Evolutionary conservation across 2,888 invertebrate species (phyloP).

Genomic region (Plagiodera versicolora): DNA sequence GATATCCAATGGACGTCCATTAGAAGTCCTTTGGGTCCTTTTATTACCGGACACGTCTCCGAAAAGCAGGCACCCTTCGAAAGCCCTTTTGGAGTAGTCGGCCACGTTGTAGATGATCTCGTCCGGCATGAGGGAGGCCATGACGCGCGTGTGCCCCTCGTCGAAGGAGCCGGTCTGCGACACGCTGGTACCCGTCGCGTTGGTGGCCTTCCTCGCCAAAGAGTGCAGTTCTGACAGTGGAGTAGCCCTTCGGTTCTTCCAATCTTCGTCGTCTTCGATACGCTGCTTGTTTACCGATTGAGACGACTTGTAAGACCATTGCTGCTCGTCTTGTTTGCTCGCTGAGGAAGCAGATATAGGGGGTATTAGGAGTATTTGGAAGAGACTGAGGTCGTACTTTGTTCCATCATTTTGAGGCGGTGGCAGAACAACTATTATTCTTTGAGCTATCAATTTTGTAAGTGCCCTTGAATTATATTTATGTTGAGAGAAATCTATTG

Average conservation of each 20-base stretch:
- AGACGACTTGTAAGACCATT: not conserved
- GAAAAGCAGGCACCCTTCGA: conserved; percentile 64
- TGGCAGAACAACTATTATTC: not conserved
- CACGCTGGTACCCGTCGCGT: not conserved
- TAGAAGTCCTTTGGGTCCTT: too few species aligned
- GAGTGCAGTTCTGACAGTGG: conserved; percentile 20
- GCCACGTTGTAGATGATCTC: conserved; percentile 63
- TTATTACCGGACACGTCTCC: conserved; percentile 67
- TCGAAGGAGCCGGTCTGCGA: conserved; percentile 7
- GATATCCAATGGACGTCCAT: too few species aligned
- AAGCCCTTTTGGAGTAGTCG: conserved; percentile 58
- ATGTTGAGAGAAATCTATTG: too few species aligned
- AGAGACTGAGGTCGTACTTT: conserved; percentile 1
- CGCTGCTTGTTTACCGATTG: conserved; percentile 7
- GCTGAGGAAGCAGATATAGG: conserved; percentile 4
- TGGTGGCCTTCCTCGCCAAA: not conserved
- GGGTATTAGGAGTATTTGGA: not conserved
- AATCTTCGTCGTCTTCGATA: conserved; percentile 27
- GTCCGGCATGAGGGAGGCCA: conserved; percentile 67
- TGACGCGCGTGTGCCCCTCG: conserved; percentile 54
- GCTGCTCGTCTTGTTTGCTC: conserved; percentile 20
- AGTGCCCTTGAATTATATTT: too few species aligned
- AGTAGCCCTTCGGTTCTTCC: conserved; percentile 29
- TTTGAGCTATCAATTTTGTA: too few species aligned
- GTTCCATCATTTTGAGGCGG: conserved; percentile 20